Conservation (phyloP, 2,888 invertebrate species). For the Baronia brevicornis region DNA sequence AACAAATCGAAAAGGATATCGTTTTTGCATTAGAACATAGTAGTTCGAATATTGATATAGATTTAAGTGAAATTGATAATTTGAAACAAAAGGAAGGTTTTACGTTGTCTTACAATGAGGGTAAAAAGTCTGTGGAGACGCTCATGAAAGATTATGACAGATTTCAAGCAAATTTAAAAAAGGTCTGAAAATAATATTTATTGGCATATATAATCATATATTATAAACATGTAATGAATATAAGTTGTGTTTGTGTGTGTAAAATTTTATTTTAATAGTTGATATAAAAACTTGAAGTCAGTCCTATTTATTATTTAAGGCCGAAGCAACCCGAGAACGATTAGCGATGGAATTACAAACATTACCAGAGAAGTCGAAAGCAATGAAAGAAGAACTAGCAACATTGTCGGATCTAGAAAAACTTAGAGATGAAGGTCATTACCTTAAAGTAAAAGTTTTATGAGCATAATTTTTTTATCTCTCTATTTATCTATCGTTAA, state of each 20-base stretch:
- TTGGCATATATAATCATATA: background rate
- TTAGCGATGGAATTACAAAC: conserved; percentile 77
- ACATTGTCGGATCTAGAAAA: conserved; percentile 77
- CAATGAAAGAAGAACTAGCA: conserved; percentile 78
- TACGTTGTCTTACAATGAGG: conserved; percentile 58
- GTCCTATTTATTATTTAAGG: conserved; percentile 33
- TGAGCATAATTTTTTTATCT: no score
- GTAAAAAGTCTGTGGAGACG: conserved; percentile 62
- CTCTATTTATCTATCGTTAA: no score
- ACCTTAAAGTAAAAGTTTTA: no score
- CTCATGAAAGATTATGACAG: conserved; percentile 72
- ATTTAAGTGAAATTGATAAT: conserved; percentile 74
- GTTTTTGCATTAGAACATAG: conserved; percentile 80
- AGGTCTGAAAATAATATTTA: conserved; percentile 45
- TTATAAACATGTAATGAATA: background rate
- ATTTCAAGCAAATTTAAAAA: conserved; percentile 77
- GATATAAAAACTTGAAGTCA: background rate
- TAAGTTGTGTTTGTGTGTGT: background rate
- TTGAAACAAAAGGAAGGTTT: conserved; percentile 66
- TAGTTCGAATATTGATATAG: conserved; percentile 77
- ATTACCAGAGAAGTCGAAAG: conserved; percentile 79
- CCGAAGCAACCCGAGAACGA: conserved; percentile 62
- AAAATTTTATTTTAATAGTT: background rate
- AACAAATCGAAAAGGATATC: conserved; percentile 77
- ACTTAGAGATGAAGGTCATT: conserved; percentile 72